A percentile compares a stretch with the other conserved stretches of the same genome.
Evolutionary conservation across 2,797 vertebrate genomes (phyloP).

Genomic region (Artibeus jamaicensis): DNA sequence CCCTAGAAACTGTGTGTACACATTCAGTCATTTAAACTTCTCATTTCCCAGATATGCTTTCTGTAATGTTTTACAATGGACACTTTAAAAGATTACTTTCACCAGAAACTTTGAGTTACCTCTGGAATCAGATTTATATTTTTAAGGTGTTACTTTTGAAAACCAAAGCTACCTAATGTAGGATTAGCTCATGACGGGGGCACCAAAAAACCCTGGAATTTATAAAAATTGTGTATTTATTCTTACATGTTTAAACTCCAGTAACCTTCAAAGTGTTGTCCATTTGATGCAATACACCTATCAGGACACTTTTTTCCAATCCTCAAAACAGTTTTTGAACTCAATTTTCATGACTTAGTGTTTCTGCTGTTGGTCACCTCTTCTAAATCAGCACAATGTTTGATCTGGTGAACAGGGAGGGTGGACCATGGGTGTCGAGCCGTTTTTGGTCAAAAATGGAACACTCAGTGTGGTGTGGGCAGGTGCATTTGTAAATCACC

Average conservation of each 20-base stretch:
- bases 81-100: neutral
- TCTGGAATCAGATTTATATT: neutral
- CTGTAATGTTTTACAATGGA: neutral
- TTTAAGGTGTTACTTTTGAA: conserved; percentile 6
- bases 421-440: no score
- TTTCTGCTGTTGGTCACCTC: neutral
- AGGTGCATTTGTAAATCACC: neutral
- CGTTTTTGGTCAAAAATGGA: neutral
- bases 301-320: neutral
- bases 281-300: neutral
- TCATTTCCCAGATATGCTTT: neutral
- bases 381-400: neutral
- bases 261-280: neutral
- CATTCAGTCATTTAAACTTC: neutral
- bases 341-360: neutral
- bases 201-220: neutral
- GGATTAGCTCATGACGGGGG: neutral
- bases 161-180: neutral
- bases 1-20: neutral
- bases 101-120: neutral
- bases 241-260: neutral
- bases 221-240: neutral
- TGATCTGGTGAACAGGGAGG: neutral
- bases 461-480: neutral
- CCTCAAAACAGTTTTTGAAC: neutral